Base-by-base conservation (phyloP, 2,888 invertebrate genomes). In the Schrankia costaestrigalis region DNA sequence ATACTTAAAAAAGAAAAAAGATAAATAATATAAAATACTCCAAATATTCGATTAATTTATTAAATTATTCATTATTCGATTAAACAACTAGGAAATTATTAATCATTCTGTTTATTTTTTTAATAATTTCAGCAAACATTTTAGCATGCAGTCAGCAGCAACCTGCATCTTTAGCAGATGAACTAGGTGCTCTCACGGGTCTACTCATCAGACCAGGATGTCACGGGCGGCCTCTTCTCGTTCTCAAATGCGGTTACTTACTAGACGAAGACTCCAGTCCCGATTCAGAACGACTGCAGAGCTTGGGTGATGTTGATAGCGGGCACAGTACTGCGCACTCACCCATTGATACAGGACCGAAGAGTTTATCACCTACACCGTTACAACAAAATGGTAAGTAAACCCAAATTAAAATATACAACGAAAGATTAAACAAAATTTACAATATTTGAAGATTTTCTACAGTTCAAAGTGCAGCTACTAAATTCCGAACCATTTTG, bases 281-380 rank as follows among this genome's bases (percentile, higher is more conserved):
- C 3, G 96, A 96, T 65, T 95, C 95, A 12, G 95, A 95, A 63
- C 90, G 94, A 45, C 89, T 95, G 53, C 92, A 95, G 62, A 95
- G 82, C 72, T 71, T 91, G 29, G 91, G 91, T 3, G 93, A 94
- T 66, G 93, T 93, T 7, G 97, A 97, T 71, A 97, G 96, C 57
- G 97, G 97, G 1, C 95, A 96, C 70, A 96, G 96, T 56, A 96
- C 96, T 11, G 95, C 95, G 26, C 96, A 97, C 73, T 96, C 96
- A 0, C 96, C 97, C 0, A 90, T 90, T 25, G 96, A 95, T 56
- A 90, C 89, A 43, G 95, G 95, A 13, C 94, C 94, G 30, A 96
- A 95, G 80, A 95, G 95, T 54, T 91, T 95, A 79, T 95, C 96
- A 18, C 95, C 94, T 6, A 91, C 92, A 35, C 90, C 88, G 2